Evolutionary conservation across 2,888 invertebrate genomes (phyloP).

Genomic region (Drosophila macrospina): DNA sequence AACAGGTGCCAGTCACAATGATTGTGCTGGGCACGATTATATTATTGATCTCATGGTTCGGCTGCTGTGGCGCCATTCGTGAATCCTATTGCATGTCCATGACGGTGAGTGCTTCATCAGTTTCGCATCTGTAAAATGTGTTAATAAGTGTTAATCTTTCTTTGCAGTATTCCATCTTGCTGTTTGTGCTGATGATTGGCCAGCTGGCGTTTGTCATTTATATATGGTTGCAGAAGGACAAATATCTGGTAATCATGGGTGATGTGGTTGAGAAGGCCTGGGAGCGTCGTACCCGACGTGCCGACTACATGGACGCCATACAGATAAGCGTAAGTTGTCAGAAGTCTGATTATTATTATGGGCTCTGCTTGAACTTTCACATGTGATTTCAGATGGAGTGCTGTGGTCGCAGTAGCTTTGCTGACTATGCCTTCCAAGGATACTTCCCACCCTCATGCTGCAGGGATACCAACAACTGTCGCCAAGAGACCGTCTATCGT

Average conservation of each 20-base stretch:
- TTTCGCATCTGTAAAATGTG: background rate
- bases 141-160: constrained; percentile 7
- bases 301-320: constrained; percentile 83
- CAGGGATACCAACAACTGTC: constrained; percentile 77
- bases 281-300: constrained; percentile 79
- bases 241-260: constrained; percentile 86
- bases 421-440: constrained; percentile 82
- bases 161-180: constrained; percentile 89
- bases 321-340: constrained; percentile 79
- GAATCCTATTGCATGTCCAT: constrained; percentile 96
- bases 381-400: constrained; percentile 78
- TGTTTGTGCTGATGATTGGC: constrained; percentile 90
- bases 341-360: background rate
- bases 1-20: constrained; percentile 89
- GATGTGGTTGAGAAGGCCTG: constrained; percentile 86
- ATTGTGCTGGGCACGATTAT: constrained; percentile 90
- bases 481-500: constrained; percentile 73
- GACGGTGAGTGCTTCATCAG: constrained; percentile 88
- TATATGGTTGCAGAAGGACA: constrained; percentile 89
- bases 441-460: constrained; percentile 82
- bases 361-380: too few species aligned
- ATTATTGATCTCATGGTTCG: constrained; percentile 94
- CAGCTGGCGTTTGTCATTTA: constrained; percentile 91
- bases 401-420: constrained; percentile 80
- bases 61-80: constrained; percentile 95